Evolutionary conservation across 1,140 invertebrate genomes (phyloP), one percentile per base, ranked within the genome.

Genomic region (Acromyrmex charruanus): DNA sequence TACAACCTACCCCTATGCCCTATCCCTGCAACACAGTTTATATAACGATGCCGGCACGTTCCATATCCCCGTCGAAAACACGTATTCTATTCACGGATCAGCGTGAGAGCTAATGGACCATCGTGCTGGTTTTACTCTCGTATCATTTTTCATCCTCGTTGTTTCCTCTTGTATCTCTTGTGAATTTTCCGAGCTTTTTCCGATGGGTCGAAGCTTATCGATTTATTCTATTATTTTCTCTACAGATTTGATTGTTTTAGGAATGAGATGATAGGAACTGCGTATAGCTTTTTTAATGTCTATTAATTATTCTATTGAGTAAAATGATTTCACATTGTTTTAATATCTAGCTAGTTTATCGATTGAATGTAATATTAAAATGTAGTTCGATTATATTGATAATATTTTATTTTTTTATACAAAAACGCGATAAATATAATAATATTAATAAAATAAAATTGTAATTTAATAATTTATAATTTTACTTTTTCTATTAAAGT

Each of bases 61-160:
- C 44, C 39, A 25, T 25, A 79, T 4, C 59, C 10, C n/a, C 16
- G 31, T 14, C 31, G 35, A 89, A 89, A 89, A 89, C 71, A 88
- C 69, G 75, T 77, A 39, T 89, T 77, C 77, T 49, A 80, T 77
- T 86, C 84, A 49, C 80, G 75, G 63, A 53, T 25, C 55, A 55
- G 35, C 61, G 28, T 74, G 68, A 72, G 49, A 35, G 58, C 82
- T 89, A 88, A 89, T 89, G 77, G 65, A 89, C 59, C 61, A 39
- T 51, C 55, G 16, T n/a, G 58, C 21, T 71, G 65, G 21, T 16
- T 71, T 25, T 35, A 81, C 51, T 44, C 44, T 61, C n/a, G 39
- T n/a, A 66, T 25, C 59, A 86, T 86, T 88, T 88, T 89, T 89
- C 88, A 77, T 88, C 25, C 51, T 58, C 25, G 71, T 87, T 85